Conservation (phyloP, 2,113 vertebrate genomes). For the Spea multiplicata region DNA sequence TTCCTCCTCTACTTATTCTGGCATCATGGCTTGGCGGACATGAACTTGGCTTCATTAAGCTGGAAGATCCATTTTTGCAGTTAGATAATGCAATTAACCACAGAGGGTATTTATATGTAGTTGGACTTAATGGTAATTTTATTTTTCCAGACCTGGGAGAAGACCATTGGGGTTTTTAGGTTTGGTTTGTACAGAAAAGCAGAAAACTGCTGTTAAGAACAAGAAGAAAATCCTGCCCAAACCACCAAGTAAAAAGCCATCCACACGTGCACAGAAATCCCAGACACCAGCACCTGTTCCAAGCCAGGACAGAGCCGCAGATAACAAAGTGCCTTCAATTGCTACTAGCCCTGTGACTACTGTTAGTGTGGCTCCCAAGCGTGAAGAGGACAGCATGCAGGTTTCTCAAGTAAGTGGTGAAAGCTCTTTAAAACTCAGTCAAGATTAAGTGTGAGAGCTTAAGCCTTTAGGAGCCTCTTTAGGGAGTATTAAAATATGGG, state of each 20-base stretch:
- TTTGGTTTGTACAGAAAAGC: slow-evolving; percentile 70
- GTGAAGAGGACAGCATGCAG: slow-evolving; percentile 41
- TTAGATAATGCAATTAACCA: no score
- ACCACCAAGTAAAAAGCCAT: slow-evolving; percentile 31
- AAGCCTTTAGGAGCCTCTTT: no score
- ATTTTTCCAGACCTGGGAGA: slow-evolving; percentile 64
- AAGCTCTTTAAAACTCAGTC: neutral
- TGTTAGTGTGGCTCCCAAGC: slow-evolving; percentile 31
- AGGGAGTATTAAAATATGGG: no score
- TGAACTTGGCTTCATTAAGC: no score
- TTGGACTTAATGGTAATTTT: neutral
- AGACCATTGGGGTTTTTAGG: slow-evolving; percentile 74
- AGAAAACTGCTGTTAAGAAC: slow-evolving; percentile 50
- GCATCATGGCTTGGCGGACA: no score
- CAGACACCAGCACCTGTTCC: slow-evolving; percentile 32
- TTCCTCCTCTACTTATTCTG: no score
- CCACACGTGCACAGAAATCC: neutral
- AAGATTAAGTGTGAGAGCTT: neutral
- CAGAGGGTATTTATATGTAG: no score
- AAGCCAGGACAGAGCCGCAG: slow-evolving; percentile 13
- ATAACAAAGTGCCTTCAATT: slow-evolving; percentile 51
- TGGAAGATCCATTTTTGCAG: no score
- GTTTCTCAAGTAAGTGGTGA: slow-evolving; percentile 53
- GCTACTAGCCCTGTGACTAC: slow-evolving; percentile 45
- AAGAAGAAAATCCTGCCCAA: slow-evolving; percentile 58